Evolutionary conservation across 2,888 invertebrate species (phyloP), one percentile per base, ranked within the genome.

Genomic region (Acronicta alni): DNA sequence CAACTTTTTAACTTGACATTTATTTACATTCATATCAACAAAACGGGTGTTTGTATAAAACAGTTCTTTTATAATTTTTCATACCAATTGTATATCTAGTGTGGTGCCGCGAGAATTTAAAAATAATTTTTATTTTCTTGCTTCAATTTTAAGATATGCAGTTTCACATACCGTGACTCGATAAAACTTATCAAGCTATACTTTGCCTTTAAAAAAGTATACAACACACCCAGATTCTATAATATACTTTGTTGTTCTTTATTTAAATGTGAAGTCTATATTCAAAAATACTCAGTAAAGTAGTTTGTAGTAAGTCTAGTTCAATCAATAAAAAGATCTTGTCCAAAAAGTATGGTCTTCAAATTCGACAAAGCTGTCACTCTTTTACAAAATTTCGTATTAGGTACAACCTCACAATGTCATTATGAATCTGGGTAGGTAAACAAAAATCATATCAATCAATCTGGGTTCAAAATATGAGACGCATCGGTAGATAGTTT

Each of bases 1-100:
- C 69, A 75, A 79, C 66, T 74, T 86, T 92, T 88, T 86, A 92
- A 94, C 94, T 94, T 94, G 94, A 94, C 94, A 94, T 94, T 93
- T 94, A 94, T 94, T 94, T 94, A 94, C 94, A 94, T 94, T 91
- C 89, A 94, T 93, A 92, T 94, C 93, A 94, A 94, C 94, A 94
- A 94, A 94, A 94, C 92, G 92, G 93, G 92, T 94, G 94, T 94
- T 76, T 94, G 94, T 94, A 94, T 94, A 94, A 94, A 94, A 94
- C 93, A 91, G 91, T 91, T 92, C 86, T 89, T 89, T 91, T 83
- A 83, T 85, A 88, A 77, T 83, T 82, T 87, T 87, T 83, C 83
- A 87, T 89, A 90, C 89, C 90, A 88, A 88, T 91, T 88, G 87
- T 89, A 90, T 87, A 89, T 80, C 85, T 89, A 90, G 87, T 87